Conservation (phyloP, 2,113 vertebrate species). For the Spizaetus ornatus region DNA sequence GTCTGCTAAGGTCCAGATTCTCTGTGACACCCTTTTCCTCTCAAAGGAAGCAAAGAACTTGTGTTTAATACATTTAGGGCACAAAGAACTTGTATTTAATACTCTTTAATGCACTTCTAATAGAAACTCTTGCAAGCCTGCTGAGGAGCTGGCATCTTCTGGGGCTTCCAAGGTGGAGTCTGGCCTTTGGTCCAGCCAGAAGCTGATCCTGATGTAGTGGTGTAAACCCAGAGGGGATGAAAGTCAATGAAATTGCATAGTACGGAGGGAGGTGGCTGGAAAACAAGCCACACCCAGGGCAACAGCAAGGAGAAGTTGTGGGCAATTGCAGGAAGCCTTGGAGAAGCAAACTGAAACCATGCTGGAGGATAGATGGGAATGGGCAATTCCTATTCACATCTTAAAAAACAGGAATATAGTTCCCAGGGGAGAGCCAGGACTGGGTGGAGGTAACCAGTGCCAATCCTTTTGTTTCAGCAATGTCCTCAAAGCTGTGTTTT, state of each 20-base stretch:
- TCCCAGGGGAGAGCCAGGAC: not conserved
- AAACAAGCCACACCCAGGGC: not conserved
- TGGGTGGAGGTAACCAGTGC: not conserved
- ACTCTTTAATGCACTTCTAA: not conserved
- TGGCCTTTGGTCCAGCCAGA: not conserved
- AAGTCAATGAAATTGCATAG: not conserved
- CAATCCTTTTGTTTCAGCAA: not conserved
- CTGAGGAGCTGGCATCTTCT: not conserved
- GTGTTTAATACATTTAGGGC: not conserved
- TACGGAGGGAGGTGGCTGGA: not conserved
- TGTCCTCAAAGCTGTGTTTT: not conserved
- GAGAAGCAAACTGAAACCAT: not conserved
- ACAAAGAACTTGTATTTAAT: not conserved
- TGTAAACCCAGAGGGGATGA: not conserved
- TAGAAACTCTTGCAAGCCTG: not conserved
- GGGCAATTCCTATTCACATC: not conserved
- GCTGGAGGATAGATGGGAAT: not conserved
- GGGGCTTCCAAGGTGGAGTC: not conserved
- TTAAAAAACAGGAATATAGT: not conserved
- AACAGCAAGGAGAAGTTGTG: not conserved
- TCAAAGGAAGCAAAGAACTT: not conserved
- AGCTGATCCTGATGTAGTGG: not conserved
- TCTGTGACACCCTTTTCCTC: not conserved
- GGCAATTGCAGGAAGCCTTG: not conserved
- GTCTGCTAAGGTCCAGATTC: not conserved